phyloP scores from a whole-genome alignment of 2,888 invertebrate species.

The Ceraclea dissimilis region DNA sequence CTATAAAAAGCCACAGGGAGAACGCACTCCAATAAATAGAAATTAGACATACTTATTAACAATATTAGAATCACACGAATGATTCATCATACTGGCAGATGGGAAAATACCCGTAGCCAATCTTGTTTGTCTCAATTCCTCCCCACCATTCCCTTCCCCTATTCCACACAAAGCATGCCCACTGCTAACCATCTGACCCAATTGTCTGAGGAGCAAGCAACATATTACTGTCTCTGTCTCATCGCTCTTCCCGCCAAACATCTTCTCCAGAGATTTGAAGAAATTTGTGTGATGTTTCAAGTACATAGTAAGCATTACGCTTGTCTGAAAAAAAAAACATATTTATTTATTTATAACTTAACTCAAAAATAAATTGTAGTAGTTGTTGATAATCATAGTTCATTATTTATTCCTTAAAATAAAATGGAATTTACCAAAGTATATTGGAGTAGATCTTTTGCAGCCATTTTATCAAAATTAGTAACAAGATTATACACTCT shows the following conservation, averaged over 20 bases:
- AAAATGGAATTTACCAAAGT: constrained; percentile 57
- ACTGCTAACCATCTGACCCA: constrained; percentile 75
- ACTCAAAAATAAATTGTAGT: too few relatives aligned
- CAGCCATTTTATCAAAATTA: constrained; percentile 61
- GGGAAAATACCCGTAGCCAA: constrained; percentile 79
- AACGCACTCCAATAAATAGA: too few relatives aligned
- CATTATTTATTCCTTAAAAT: too few relatives aligned
- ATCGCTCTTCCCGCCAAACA: constrained; percentile 27
- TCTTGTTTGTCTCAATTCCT: constrained; percentile 32
- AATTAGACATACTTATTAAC: constrained; percentile 55
- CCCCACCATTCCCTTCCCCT: neutral
- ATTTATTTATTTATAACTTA: neutral
- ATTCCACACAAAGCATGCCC: constrained; percentile 31
- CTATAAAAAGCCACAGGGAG: too few relatives aligned
- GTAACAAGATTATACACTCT: constrained; percentile 65
- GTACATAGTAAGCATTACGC: constrained; percentile 58
- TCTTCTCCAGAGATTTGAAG: constrained; percentile 41
- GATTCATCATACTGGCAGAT: constrained; percentile 85
- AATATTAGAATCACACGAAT: constrained; percentile 82
- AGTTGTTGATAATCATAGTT: too few relatives aligned
- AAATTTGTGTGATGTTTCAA: constrained; percentile 57
- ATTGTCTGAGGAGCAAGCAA: constrained; percentile 62
- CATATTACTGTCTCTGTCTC: constrained; percentile 50
- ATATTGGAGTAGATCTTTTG: constrained; percentile 62
- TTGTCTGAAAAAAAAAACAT: constrained; percentile 47